Percentiles rank a stretch among this genome's conserved stretches.
Conservation (phyloP, 2,888 invertebrate species). For the Zeuzera pyrina region DNA sequence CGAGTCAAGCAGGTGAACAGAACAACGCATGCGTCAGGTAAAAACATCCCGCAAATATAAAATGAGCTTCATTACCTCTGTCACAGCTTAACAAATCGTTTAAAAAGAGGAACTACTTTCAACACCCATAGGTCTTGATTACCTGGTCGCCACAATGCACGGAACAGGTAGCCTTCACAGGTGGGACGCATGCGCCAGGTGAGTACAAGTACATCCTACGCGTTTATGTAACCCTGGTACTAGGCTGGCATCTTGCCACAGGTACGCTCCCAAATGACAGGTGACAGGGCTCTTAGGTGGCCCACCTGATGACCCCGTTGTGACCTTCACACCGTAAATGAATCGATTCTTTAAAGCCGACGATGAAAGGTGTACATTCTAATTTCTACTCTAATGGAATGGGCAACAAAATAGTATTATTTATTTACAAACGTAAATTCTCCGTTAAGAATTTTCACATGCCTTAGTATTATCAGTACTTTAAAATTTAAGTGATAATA, state of each 20-base stretch:
- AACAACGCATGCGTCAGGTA: slow-evolving; percentile 32
- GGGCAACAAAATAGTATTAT: too few species aligned
- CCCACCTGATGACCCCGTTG: slow-evolving; percentile 36
- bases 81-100: too few species aligned
- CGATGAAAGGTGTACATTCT: too few species aligned
- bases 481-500: too few species aligned
- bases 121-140: slow-evolving; percentile 19
- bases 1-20: slow-evolving; percentile 21
- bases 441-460: too few species aligned
- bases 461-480: too few species aligned
- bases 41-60: slow-evolving; percentile 21
- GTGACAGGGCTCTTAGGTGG: slow-evolving; percentile 42
- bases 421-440: too few species aligned
- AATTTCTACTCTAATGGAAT: too few species aligned
- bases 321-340: background rate
- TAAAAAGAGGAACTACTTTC: too few species aligned
- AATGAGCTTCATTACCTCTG: slow-evolving; percentile 18
- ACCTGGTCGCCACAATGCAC: slow-evolving; percentile 25
- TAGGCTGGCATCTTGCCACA: slow-evolving; percentile 72
- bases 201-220: slow-evolving; percentile 33
- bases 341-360: too few species aligned
- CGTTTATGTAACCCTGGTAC: slow-evolving; percentile 50
- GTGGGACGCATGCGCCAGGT: slow-evolving; percentile 69
- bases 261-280: slow-evolving; percentile 62
- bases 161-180: slow-evolving; percentile 55